Evolutionary conservation across 2,113 vertebrate species (phyloP), one percentile per base, ranked within the genome.

Genomic region (Clupea harengus): DNA sequence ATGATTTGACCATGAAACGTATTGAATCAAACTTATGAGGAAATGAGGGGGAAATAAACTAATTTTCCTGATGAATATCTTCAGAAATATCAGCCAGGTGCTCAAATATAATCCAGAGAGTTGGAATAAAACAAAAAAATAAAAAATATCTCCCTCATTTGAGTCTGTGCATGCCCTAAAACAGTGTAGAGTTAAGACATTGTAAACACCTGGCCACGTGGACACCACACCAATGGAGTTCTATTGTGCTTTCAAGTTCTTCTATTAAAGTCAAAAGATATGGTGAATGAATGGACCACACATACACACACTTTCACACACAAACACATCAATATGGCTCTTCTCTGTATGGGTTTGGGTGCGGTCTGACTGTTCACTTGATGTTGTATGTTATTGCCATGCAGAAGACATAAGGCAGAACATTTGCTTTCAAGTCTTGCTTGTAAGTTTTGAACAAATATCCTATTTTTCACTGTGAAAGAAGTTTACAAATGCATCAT

Each of bases 241-340:
- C 64, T 67, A 67, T 67, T 67, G 64, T 60, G 64, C 72, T 78
- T 78, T 78, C 72, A 78, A 32, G 72, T 78, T 32, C 25, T 78
- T 39, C 22, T 78, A 78, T 15, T 39, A 22, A n/a, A 67, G n/a
- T 28, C 64, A 78, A 32, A 32, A 78, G 10, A 18, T 28, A 32
- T 39, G 72, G 28, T 78, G 72, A 78, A 78, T 2, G 11, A 78
- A 39, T 32, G 32, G 5, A 39, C 28, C 72, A 78, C 72, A 32
- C 64, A 32, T 10, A 32, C 32, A 13, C 72, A 13, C 72, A 78
- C 72, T 5, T 18, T 1, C 72, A 32, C 72, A 75, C 67, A 78
- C 72, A 78, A 10, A 78, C 28, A 78, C 72, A 44, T 18, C 72
- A 78, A 32, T 78, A 78, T 78, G 72, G 72, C 72, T 78, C 72